A percentile compares a stretch with the other conserved stretches of the same genome.
These are phyloP conservation scores for Apamea monoglypha DNA, from an alignment of 2,888 invertebrate genomes.

Conservation along the genomic window DNA sequence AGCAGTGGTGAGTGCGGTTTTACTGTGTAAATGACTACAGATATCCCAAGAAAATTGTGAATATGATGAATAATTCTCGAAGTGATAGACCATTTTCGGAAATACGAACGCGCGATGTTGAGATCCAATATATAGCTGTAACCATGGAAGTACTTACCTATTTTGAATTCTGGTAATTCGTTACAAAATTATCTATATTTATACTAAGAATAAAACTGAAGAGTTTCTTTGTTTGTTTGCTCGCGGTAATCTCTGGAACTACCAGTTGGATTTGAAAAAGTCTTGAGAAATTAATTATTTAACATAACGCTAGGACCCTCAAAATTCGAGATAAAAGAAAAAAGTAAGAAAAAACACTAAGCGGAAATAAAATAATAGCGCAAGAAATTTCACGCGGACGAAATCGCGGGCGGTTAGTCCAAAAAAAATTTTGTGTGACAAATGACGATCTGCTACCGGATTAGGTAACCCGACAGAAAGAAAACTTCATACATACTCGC, in stretches of 20 bases:
- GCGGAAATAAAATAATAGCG: no score
- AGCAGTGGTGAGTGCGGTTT: slow-evolving; percentile 91
- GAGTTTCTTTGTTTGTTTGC: no score
- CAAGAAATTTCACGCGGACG: no score
- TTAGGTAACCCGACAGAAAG: not conserved
- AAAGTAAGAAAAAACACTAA: no score
- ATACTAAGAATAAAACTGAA: no score
- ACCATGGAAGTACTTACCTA: not conserved
- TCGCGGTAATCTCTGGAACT: no score
- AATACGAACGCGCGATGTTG: not conserved
- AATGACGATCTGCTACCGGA: not conserved
- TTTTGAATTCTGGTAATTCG: not conserved
- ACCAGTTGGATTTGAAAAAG: no score
- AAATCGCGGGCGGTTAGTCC: no score
- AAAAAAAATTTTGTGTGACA: no score
- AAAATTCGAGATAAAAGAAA: no score
- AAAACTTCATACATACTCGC: not conserved
- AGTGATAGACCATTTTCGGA: not conserved
- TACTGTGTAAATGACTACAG: not conserved
- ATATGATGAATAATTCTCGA: not conserved
- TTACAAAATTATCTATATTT: not conserved
- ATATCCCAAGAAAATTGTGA: not conserved
- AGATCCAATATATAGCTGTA: not conserved
- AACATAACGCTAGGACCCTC: no score
- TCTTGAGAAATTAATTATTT: no score